Conservation (phyloP, 2,888 invertebrate genomes). For the Drosophila atroscutellata region DNA sequence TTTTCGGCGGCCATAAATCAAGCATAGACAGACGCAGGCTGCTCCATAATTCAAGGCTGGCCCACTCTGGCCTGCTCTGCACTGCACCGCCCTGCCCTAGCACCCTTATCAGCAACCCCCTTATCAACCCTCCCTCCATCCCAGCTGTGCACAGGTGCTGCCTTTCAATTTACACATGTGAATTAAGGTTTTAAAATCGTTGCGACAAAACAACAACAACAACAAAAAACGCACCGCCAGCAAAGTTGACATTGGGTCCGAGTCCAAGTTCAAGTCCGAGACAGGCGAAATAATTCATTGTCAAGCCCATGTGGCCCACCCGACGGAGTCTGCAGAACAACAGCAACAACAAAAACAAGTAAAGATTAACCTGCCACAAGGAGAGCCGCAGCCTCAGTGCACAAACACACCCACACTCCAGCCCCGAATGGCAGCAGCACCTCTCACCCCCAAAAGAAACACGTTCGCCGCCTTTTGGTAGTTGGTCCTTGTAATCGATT, state of each 20-base stretch:
- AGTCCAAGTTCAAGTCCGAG: slow-evolving; percentile 47
- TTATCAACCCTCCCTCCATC: neutral
- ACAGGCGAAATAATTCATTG: slow-evolving; percentile 81
- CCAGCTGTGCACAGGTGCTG: slow-evolving; percentile 74
- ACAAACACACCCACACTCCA: neutral
- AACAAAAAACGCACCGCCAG: slow-evolving; percentile 7
- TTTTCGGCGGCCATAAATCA: slow-evolving; percentile 67
- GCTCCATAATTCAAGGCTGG: slow-evolving; percentile 71
- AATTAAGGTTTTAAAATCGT: slow-evolving; percentile 81
- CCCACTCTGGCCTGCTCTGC: slow-evolving; percentile 5
- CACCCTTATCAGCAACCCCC: slow-evolving; percentile 24
- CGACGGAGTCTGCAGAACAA: slow-evolving; percentile 11
- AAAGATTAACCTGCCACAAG: slow-evolving; percentile 73
- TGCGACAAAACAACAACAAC: slow-evolving; percentile 45
- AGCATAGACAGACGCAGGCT: slow-evolving; percentile 73
- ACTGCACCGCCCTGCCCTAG: neutral
- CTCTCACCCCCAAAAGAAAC: slow-evolving; percentile 4
- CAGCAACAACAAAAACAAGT: neutral
- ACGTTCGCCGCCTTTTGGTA: slow-evolving; percentile 43
- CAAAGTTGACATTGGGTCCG: slow-evolving; percentile 27
- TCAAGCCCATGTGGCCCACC: slow-evolving; percentile 71
- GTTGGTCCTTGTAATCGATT: slow-evolving; percentile 83
- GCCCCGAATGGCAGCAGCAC: neutral
- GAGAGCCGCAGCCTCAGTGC: slow-evolving; percentile 10
- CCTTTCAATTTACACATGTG: slow-evolving; percentile 78